Evolutionary conservation across 2,888 invertebrate genomes (phyloP).

Genomic region (Mythimna albipuncta): DNA sequence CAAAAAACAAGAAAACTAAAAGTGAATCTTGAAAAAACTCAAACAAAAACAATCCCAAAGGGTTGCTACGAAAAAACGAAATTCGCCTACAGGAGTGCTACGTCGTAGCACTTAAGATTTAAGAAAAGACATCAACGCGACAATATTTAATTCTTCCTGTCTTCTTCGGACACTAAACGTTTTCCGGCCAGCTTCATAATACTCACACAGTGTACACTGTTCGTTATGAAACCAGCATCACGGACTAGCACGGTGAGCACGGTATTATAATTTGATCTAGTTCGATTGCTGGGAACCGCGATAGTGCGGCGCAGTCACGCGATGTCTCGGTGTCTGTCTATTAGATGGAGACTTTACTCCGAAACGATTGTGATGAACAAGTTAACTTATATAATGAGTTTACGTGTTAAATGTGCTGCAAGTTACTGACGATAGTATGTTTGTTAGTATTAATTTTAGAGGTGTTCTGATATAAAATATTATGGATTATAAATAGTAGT

Average conservation of each 20-base stretch:
- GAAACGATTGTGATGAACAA: slow-evolving; percentile 58
- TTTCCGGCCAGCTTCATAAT: slow-evolving; percentile 42
- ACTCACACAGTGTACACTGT: slow-evolving; percentile 33
- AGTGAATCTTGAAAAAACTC: neutral
- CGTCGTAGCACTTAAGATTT: slow-evolving; percentile 72
- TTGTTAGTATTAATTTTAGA: neutral
- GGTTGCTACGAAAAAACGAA: slow-evolving; percentile 24
- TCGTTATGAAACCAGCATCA: slow-evolving; percentile 60
- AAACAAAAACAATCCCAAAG: neutral
- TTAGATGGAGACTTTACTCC: slow-evolving; percentile 47
- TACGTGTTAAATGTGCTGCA: slow-evolving; percentile 20
- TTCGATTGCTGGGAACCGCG: slow-evolving; percentile 72
- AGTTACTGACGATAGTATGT: neutral
- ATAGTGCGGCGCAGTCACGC: slow-evolving; percentile 71
- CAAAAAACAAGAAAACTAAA: neutral
- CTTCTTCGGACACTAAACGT: slow-evolving; percentile 45
- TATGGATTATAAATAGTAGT: neutral
- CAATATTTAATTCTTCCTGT: slow-evolving; percentile 49
- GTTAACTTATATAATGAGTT: slow-evolving; percentile 53
- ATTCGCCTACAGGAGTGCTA: slow-evolving; percentile 59
- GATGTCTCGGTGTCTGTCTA: slow-evolving; percentile 56
- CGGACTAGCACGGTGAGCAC: slow-evolving; percentile 65
- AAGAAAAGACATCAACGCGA: slow-evolving; percentile 87
- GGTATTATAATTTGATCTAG: slow-evolving; percentile 70
- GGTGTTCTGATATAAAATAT: neutral